These are phyloP conservation scores for Pseudotriccus pelzelni DNA, from an alignment of 2,797 vertebrate species.

Conservation along the genomic window DNA sequence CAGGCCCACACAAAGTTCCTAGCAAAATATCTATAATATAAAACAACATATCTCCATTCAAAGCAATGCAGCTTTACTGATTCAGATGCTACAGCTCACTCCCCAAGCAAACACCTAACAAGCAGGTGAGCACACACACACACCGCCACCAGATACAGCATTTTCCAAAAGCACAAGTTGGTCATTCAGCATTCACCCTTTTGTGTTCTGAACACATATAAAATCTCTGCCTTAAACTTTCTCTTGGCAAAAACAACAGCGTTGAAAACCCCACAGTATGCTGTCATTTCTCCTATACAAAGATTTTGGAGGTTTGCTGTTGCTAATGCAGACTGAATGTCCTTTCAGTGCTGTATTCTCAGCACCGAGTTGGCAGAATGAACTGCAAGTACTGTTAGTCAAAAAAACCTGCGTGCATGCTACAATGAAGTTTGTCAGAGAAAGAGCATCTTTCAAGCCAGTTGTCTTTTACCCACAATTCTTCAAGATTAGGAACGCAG, in stretches of 20 bases:
- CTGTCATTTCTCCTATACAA: neutral
- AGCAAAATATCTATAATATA: neutral
- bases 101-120: neutral
- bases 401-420: fast-evolving
- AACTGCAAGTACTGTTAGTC: neutral
- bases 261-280: fast-evolving
- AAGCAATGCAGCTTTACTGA: neutral
- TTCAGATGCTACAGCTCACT: neutral
- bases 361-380: neutral
- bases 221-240: neutral
- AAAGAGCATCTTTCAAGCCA: neutral
- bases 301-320: neutral
- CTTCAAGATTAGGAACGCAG: constrained; percentile 1
- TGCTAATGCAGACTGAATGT: neutral
- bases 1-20: neutral
- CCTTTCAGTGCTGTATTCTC: neutral
- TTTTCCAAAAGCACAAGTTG: neutral
- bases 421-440: neutral
- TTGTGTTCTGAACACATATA: fast-evolving
- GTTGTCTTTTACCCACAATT: neutral
- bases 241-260: neutral
- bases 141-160: fast-evolving
- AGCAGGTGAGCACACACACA: fast-evolving
- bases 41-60: neutral
- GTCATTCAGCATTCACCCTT: neutral